These are phyloP conservation scores for Polydrusus cervinus DNA, from an alignment of 2,888 invertebrate genomes.

Conservation along the genomic window DNA sequence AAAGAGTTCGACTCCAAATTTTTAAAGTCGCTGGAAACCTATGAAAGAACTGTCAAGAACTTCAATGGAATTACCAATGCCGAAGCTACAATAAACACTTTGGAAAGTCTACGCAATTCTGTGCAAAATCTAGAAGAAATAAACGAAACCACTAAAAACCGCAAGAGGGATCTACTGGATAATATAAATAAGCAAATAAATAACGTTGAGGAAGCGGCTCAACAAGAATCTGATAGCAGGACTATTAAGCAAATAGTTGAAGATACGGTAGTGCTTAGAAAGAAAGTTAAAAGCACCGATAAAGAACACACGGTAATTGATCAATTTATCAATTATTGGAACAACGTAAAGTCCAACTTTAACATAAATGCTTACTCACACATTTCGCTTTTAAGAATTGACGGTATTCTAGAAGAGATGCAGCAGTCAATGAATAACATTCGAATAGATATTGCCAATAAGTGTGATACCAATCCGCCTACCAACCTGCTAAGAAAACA, in stretches of 20 bases:
- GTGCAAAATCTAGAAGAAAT: slow-evolving; percentile 51
- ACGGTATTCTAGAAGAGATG: slow-evolving; percentile 53
- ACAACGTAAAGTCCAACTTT: slow-evolving; percentile 50
- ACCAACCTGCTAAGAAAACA: slow-evolving; percentile 36
- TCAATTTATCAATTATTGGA: slow-evolving; percentile 55
- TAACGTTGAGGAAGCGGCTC: neutral
- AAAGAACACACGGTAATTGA: slow-evolving; percentile 53
- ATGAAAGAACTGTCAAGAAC: slow-evolving; percentile 55
- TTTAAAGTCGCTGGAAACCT: slow-evolving; percentile 51
- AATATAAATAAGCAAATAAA: slow-evolving; percentile 34
- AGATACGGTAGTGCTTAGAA: slow-evolving; percentile 51
- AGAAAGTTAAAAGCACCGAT: slow-evolving; percentile 48
- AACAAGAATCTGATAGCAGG: slow-evolving; percentile 37
- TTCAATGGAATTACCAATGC: slow-evolving; percentile 52
- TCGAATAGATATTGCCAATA: slow-evolving; percentile 46
- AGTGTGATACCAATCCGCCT: slow-evolving; percentile 46
- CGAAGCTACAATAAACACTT: slow-evolving; percentile 49
- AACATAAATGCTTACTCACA: slow-evolving; percentile 49
- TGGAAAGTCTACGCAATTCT: slow-evolving; percentile 53
- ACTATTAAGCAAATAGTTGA: slow-evolving; percentile 51
- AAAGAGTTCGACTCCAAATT: slow-evolving; percentile 54
- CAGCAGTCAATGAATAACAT: slow-evolving; percentile 51
- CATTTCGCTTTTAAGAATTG: slow-evolving; percentile 53
- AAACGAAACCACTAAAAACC: slow-evolving; percentile 42
- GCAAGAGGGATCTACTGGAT: slow-evolving; percentile 44